Evolutionary conservation across 2,113 vertebrate genomes (phyloP).

Genomic region (Clarias batrachus): DNA sequence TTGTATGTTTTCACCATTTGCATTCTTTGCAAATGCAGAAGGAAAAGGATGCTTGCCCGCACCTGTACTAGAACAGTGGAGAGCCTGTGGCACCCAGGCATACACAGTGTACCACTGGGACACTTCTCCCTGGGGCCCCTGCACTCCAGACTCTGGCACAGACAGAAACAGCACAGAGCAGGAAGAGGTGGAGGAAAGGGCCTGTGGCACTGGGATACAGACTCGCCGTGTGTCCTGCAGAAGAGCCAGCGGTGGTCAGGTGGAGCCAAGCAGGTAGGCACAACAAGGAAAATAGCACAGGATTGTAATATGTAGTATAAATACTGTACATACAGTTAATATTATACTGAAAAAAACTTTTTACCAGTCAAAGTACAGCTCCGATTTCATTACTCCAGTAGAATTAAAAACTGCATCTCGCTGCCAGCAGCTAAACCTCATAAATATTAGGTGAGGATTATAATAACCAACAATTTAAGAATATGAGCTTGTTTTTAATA

Average conservation of each 20-base stretch:
- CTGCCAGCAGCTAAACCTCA: no score
- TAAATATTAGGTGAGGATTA: no score
- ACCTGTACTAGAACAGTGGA: slow-evolving; percentile 74
- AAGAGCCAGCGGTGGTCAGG: slow-evolving; percentile 71
- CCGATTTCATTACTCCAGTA: neutral
- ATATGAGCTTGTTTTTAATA: neutral
- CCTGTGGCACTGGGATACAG: slow-evolving; percentile 78
- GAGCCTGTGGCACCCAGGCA: slow-evolving; percentile 72
- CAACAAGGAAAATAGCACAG: neutral
- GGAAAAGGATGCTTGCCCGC: slow-evolving; percentile 77
- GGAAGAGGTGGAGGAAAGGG: slow-evolving; percentile 44
- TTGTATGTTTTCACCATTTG: neutral
- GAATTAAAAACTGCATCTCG: neutral
- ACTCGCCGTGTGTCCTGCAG: slow-evolving; percentile 75
- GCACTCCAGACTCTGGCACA: slow-evolving; percentile 65
- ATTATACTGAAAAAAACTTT: neutral
- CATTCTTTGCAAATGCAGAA: slow-evolving; percentile 61
- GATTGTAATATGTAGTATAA: neutral
- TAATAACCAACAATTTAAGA: neutral
- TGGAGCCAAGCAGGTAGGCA: slow-evolving; percentile 77
- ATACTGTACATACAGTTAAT: neutral
- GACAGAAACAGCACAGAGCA: slow-evolving; percentile 24
- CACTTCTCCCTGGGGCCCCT: slow-evolving; percentile 74
- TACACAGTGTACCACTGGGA: slow-evolving; percentile 80
- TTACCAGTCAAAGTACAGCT: neutral